Percentiles rank a stretch among this genome's conserved stretches.
Evolutionary conservation across 2,113 vertebrate genomes (phyloP).

Genomic region (Pedionomus torquatus): DNA sequence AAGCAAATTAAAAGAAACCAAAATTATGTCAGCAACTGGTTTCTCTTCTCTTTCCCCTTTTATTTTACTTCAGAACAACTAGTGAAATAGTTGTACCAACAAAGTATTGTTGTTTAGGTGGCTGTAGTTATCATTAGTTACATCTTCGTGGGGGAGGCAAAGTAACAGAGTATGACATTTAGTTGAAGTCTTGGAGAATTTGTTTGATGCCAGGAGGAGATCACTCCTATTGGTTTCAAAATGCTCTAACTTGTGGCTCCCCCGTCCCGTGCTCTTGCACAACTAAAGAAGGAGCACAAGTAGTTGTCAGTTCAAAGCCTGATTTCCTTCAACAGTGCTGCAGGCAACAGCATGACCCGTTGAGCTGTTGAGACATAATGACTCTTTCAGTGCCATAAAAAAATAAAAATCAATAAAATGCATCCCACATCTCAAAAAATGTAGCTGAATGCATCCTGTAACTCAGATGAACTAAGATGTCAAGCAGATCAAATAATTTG

Average conservation of each 20-base stretch:
- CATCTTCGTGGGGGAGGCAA: neutral
- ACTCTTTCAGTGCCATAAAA: neutral
- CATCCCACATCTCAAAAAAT: neutral
- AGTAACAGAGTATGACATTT: neutral
- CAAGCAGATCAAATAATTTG: neutral
- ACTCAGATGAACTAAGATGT: neutral
- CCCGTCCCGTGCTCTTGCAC: neutral
- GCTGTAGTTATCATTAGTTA: neutral
- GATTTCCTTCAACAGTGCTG: neutral
- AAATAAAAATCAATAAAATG: conserved; percentile 35
- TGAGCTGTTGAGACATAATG: neutral
- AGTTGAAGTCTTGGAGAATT: neutral
- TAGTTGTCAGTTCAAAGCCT: neutral
- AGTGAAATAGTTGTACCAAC: neutral
- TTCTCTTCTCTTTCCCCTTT: neutral
- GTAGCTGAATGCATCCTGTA: neutral
- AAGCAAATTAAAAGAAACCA: conserved; percentile 3
- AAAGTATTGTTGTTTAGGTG: neutral
- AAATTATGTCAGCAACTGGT: neutral
- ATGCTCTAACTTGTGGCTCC: neutral
- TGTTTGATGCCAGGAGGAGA: neutral
- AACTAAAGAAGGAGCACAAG: neutral
- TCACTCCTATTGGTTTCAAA: neutral
- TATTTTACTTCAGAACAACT: neutral
- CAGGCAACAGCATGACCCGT: neutral